Evolutionary conservation across 2,113 vertebrate genomes (phyloP).

Genomic region (Ceratotherium simum): DNA sequence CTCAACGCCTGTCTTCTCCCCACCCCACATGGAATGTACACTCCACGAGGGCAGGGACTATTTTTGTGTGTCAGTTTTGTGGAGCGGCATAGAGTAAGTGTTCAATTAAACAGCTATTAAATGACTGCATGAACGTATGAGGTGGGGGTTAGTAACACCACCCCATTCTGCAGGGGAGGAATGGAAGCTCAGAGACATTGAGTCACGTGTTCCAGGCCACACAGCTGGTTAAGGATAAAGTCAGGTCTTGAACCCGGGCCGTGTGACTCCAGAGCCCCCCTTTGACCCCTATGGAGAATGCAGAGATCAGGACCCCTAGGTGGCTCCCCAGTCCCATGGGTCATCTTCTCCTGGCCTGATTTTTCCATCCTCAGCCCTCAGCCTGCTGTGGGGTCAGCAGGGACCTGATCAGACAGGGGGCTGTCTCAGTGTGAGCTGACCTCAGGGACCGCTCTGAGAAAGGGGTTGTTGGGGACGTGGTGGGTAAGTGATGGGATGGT

Average conservation of each 20-base stretch:
- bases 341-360: neutral
- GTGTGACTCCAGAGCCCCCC: neutral
- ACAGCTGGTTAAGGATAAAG: too few relatives aligned
- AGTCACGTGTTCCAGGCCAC: neutral
- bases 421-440: neutral
- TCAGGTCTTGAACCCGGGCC: neutral
- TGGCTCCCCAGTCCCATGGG: too few relatives aligned
- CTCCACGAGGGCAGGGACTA: neutral
- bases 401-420: neutral
- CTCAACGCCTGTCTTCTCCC: neutral
- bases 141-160: neutral
- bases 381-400: too few relatives aligned
- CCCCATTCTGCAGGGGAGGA: neutral
- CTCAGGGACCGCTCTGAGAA: neutral
- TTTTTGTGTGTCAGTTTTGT: neutral
- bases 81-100: neutral
- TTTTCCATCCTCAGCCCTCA: neutral
- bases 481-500: neutral
- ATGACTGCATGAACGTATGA: rapidly evolving
- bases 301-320: neutral
- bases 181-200: neutral
- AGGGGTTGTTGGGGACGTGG: neutral
- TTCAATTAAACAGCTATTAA: neutral
- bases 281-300: neutral
- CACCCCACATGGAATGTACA: too few relatives aligned